Evolutionary conservation across 2,888 invertebrate genomes (phyloP).

Genomic region (Miltochrista miniata): DNA sequence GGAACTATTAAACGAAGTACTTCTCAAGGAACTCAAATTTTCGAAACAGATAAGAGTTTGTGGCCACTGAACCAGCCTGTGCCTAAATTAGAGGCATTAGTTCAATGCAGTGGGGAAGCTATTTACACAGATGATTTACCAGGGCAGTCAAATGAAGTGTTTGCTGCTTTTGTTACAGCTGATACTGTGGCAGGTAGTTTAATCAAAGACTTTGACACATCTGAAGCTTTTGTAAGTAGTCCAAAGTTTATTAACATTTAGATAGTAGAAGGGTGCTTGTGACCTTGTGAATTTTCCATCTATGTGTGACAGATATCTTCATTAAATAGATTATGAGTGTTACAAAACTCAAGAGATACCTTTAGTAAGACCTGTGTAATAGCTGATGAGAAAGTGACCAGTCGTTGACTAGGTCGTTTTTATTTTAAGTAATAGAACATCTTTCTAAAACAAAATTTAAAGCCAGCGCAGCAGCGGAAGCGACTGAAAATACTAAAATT

Average conservation of each 20-base stretch:
- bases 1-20: slow-evolving; percentile 29
- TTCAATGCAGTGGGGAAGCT: slow-evolving; percentile 87
- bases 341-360: no score
- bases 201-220: slow-evolving; percentile 83
- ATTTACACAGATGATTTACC: slow-evolving; percentile 86
- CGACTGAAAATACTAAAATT: no score
- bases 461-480: no score
- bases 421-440: no score
- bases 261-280: neutral
- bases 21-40: slow-evolving; percentile 85
- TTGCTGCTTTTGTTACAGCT: slow-evolving; percentile 85
- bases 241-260: neutral
- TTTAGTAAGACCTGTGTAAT: no score
- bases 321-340: no score
- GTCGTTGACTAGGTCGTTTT: no score
- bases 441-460: no score
- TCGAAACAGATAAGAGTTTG: slow-evolving; percentile 82
- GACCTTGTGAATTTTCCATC: no score
- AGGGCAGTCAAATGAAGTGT: slow-evolving; percentile 84
- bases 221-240: slow-evolving; percentile 83
- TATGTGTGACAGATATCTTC: no score
- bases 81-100: slow-evolving; percentile 84
- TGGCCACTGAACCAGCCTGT: slow-evolving; percentile 88
- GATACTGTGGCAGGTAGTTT: slow-evolving; percentile 74
- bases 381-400: no score